Base-by-base conservation (phyloP, 2,888 invertebrate species). In the Biston betularia region DNA sequence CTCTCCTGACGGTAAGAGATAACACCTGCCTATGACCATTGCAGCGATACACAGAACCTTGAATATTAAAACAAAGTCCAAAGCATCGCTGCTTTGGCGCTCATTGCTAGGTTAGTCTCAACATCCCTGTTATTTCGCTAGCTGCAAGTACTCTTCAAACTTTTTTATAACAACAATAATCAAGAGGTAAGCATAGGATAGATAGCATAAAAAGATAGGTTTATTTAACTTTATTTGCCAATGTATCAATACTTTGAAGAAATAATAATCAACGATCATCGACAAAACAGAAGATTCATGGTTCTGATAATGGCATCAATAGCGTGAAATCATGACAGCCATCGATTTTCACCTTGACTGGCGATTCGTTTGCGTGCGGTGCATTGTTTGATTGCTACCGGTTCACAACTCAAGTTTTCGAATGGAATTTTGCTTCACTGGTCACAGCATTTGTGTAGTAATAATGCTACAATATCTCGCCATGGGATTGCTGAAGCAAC, bases 311-410 rank as follows among this genome's bases (percentile, higher is more conserved):
- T 82, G 70, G 74, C 71, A 75, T 78, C 80, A 82, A 48, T 42
- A 61, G 77, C 89, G 85, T 89, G 89, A 89, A 89, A 90, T 89
- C 82, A 78, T 72, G 76, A 79, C 77, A 78, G 78, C 79, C 84
- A 88, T 86, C 86, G 82, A 91, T 90, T 90, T 90, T 89, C 88
- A 86, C 84, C 84, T 89, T 87, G 87, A 89, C 81, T 83, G 86
- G 78, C 75, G 82, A 86, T 84, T 84, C 79, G 79, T 82, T 85
- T 83, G 84, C 80, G 78, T 84, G 82, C 83, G 81, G 79, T 68
- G 73, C 75, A 77, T 79, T 86, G 82, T 87, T 84, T 83, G 86
- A 80, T 81, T 82, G 78, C 77, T 73, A 81, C 77, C 83, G 85
- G 81, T 84, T 84, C 83, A 73, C 70, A 74, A 74, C 75, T 75